phyloP scores from a whole-genome alignment of 2,113 vertebrate species.

The Thalassoma bifasciatum region DNA sequence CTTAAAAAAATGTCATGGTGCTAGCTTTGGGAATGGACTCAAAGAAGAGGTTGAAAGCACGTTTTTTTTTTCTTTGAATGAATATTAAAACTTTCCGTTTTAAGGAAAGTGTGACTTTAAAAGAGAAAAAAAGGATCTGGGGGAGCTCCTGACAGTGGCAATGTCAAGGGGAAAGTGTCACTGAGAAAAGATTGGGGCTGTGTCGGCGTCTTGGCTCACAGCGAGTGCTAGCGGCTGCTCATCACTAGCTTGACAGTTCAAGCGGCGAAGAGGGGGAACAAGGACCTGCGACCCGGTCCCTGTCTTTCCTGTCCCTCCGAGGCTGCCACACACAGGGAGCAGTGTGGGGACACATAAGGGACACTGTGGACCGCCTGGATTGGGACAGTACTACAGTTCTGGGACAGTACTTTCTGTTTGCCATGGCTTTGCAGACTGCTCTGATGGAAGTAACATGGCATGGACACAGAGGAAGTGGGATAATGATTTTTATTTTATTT shows the following conservation, averaged over 20 bases:
- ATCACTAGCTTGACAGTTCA: slow-evolving; percentile 59
- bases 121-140: slow-evolving; percentile 77
- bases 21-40: slow-evolving; percentile 87
- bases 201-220: slow-evolving; percentile 69
- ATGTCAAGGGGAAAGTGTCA: slow-evolving; percentile 82
- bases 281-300: slow-evolving; percentile 62
- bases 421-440: slow-evolving; percentile 80
- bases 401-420: slow-evolving; percentile 78
- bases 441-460: slow-evolving; percentile 79
- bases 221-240: slow-evolving; percentile 68
- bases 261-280: slow-evolving; percentile 59
- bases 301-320: slow-evolving; percentile 61
- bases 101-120: slow-evolving; percentile 87
- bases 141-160: slow-evolving; percentile 82
- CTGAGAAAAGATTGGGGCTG: slow-evolving; percentile 74
- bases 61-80: slow-evolving; percentile 83
- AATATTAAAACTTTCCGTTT: slow-evolving; percentile 88
- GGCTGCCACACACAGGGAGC: slow-evolving; percentile 70
- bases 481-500: slow-evolving; percentile 81
- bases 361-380: slow-evolving; percentile 77
- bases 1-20: slow-evolving; percentile 88
- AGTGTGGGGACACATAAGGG: slow-evolving; percentile 67
- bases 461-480: slow-evolving; percentile 83
- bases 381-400: slow-evolving; percentile 74
- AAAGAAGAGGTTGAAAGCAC: slow-evolving; percentile 85